phyloP scores from a whole-genome alignment of 2,888 invertebrate species.

The Omphaloscelis lunosa region DNA sequence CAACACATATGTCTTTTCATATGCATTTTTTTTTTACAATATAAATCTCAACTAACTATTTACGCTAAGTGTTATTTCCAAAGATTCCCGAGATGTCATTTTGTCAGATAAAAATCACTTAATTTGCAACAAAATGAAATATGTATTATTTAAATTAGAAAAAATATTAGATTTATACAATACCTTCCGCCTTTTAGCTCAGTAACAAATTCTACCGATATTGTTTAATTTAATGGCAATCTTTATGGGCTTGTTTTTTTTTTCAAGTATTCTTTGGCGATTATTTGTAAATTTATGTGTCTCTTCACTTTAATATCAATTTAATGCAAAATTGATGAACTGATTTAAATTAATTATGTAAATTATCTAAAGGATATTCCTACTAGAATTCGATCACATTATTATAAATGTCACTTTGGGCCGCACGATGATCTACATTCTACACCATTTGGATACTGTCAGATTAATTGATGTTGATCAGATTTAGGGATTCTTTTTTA shows the following conservation, averaged over 20 bases:
- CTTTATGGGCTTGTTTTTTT: conserved; percentile 8
- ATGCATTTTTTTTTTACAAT: no score
- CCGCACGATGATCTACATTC: not conserved
- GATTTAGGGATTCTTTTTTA: not conserved
- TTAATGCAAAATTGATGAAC: conserved; percentile 43
- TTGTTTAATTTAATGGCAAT: conserved; percentile 11
- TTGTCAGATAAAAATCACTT: not conserved
- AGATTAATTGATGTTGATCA: not conserved
- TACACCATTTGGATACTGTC: not conserved
- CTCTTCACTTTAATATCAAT: conserved; percentile 26
- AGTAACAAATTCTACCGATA: conserved; percentile 2
- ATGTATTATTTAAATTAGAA: not conserved
- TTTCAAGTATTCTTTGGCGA: not conserved
- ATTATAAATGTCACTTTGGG: not conserved
- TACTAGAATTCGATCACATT: conserved; percentile 18
- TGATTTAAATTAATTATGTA: conserved; percentile 55
- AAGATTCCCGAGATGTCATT: not conserved
- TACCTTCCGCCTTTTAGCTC: not conserved
- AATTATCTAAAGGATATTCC: conserved; percentile 26
- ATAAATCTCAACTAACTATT: no score
- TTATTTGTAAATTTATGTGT: conserved; percentile 43
- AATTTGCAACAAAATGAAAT: no score
- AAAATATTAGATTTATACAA: not conserved
- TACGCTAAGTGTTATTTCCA: not conserved
- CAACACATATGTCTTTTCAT: no score